Percentiles rank a stretch among this genome's conserved stretches.
Conservation (phyloP, 1,140 invertebrate species). For the Doryteuthis pealeii region DNA sequence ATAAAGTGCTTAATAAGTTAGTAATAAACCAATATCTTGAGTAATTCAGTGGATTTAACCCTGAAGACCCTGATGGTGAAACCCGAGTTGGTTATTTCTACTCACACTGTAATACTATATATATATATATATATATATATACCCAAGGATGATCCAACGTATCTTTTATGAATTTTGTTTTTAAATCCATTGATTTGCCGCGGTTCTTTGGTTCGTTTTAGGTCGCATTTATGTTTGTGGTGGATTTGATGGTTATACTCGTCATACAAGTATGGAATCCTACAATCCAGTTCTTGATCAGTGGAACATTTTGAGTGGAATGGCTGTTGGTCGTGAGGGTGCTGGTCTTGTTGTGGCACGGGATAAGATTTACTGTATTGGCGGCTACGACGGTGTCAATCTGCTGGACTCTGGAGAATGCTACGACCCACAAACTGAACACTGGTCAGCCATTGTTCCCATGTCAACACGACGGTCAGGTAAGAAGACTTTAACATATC, state of each 20-base stretch:
- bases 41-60: too few relatives aligned
- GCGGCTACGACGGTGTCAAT: slow-evolving; percentile 55
- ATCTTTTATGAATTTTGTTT: too few relatives aligned
- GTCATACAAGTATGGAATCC: slow-evolving; percentile 54
- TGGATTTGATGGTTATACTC: slow-evolving; percentile 55
- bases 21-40: too few relatives aligned
- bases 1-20: too few relatives aligned
- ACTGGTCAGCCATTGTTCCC: slow-evolving; percentile 47
- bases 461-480: slow-evolving; percentile 53
- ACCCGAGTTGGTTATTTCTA: too few relatives aligned
- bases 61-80: too few relatives aligned
- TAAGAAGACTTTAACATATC: too few relatives aligned
- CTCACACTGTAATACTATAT: too few relatives aligned
- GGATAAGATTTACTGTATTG: slow-evolving; percentile 56
- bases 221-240: slow-evolving; percentile 58
- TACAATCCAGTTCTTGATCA: slow-evolving; percentile 51
- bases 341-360: slow-evolving; percentile 55
- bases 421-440: slow-evolving; percentile 48
- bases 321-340: slow-evolving; percentile 52
- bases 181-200: too few relatives aligned
- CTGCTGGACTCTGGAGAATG: slow-evolving; percentile 52
- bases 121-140: too few relatives aligned
- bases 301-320: slow-evolving; percentile 51
- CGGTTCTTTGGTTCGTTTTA: too few relatives aligned
- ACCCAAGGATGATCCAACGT: too few relatives aligned